Percentiles rank a stretch among this genome's conserved stretches.
phyloP scores from a whole-genome alignment of 2,888 invertebrate species.

The Sarcophaga caerulescens region DNA sequence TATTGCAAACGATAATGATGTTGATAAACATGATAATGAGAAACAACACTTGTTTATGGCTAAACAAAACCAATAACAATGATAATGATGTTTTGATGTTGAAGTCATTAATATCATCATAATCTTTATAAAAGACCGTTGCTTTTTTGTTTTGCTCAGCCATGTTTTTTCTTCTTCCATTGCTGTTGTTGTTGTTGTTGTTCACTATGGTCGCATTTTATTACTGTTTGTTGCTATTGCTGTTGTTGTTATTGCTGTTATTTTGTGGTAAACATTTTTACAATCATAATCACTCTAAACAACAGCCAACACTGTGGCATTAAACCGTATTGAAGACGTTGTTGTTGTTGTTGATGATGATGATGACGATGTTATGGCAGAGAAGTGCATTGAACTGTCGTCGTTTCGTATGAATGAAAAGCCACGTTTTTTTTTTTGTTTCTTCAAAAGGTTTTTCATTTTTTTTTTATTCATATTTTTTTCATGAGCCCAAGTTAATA shows the following conservation, averaged over 20 bases:
- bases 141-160: not conserved
- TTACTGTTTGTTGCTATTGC: not conserved
- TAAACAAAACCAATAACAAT: not conserved
- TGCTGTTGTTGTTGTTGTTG: not conserved
- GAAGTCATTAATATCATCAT: slow-evolving; percentile 6
- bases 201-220: slow-evolving; percentile 8
- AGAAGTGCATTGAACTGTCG: slow-evolving; percentile 63
- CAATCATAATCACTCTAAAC: slow-evolving; percentile 53
- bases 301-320: not conserved
- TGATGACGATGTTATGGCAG: not conserved
- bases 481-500: too few relatives aligned
- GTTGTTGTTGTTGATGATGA: too few relatives aligned
- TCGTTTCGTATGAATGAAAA: slow-evolving; percentile 49
- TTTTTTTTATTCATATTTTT: too few relatives aligned
- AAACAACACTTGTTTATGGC: not conserved
- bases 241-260: slow-evolving; percentile 13
- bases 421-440: not conserved
- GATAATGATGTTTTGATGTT: too few relatives aligned
- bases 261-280: slow-evolving; percentile 52
- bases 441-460: not conserved
- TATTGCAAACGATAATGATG: not conserved
- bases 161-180: not conserved
- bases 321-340: not conserved
- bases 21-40: not conserved
- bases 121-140: not conserved